Base-by-base conservation (phyloP, 2,113 vertebrate species). In the Myocastor coypus region DNA sequence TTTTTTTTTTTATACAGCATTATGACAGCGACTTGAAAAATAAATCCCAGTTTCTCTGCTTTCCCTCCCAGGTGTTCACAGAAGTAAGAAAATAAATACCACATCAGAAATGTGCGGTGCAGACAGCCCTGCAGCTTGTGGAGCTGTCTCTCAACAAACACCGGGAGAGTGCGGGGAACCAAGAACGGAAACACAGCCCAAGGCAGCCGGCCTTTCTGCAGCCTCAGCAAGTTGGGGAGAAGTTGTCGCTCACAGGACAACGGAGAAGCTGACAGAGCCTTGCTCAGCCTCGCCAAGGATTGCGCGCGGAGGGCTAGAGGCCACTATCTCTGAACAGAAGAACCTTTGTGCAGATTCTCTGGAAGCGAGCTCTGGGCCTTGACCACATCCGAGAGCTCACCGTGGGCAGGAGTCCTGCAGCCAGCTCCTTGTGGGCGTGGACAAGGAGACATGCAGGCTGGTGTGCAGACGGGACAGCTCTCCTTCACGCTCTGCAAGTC, bases 71-170 rank as follows among this genome's bases (percentile, higher is more conserved):
- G 91, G 89, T 97, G 94, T 98, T 97, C 96, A 92, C 68, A n/a
- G 92, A 96, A 89, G 93, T 97, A 97, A 93, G 97, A 96, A 98
- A 98, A 98, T 98, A 98, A 98, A 98, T 96, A 97, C 97, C 97
- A 90, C 94, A 97, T 98, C 95, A 95, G 91, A 96, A 83, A 34
- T 57, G 34, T n/a, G 32, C 88, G 89, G 63, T 55, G 66, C 57
- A 81, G 94, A 94, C 91, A 88, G 93, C 89, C 82, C 66, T 84
- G 78, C 87, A 75, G 90, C 87, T 89, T 86, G 64, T 66, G 93
- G 93, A 96, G 66, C 93, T 2, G 0, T 55, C 85, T 89, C 92
- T 90, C 85, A 96, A 92, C 92, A 96, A 97, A 94, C 89, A 86
- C 86, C 63, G 50, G 85, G 81, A 94, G 95, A 93, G 85, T 96